These are phyloP conservation scores for Tadarida brasiliensis DNA, from an alignment of 2,797 vertebrate species.

Conservation along the genomic window DNA sequence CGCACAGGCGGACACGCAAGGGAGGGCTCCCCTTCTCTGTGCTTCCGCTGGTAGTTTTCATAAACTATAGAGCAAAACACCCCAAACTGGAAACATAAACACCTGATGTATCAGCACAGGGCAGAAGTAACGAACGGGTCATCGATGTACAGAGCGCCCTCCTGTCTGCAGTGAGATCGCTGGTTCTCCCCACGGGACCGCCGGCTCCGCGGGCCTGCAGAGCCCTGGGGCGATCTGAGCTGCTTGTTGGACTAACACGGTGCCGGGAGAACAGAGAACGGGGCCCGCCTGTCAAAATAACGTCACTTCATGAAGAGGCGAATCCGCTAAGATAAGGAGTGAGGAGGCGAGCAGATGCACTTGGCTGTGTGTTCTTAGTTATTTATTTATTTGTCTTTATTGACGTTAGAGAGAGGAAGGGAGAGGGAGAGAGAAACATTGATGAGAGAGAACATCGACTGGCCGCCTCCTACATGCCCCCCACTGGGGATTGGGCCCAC, in stretches of 20 bases:
- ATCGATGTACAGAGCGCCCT: fast-evolving
- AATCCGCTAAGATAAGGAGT: neutral
- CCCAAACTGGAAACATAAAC: no score
- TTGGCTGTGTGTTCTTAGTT: neutral
- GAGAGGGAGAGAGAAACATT: no score
- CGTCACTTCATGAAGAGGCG: neutral
- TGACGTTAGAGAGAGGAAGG: no score
- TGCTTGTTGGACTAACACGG: fast-evolving
- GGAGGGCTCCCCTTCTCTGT: neutral
- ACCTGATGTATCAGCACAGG: neutral
- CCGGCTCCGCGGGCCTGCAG: neutral
- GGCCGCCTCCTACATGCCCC: no score
- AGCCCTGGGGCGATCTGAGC: fast-evolving
- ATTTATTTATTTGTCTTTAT: no score
- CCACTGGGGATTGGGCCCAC: no score
- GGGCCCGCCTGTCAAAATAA: neutral
- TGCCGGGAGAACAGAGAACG: neutral
- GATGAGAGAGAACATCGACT: no score
- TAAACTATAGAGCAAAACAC: neutral
- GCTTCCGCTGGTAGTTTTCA: neutral
- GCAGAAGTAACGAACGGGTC: neutral
- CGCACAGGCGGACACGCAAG: neutral
- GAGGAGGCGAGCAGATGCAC: fast-evolving
- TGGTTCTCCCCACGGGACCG: fast-evolving
- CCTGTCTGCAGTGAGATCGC: fast-evolving